A percentile compares a stretch with the other conserved stretches of the same genome.
Conservation (phyloP, 1,140 invertebrate genomes). For the Drosophila ananassae region DNA sequence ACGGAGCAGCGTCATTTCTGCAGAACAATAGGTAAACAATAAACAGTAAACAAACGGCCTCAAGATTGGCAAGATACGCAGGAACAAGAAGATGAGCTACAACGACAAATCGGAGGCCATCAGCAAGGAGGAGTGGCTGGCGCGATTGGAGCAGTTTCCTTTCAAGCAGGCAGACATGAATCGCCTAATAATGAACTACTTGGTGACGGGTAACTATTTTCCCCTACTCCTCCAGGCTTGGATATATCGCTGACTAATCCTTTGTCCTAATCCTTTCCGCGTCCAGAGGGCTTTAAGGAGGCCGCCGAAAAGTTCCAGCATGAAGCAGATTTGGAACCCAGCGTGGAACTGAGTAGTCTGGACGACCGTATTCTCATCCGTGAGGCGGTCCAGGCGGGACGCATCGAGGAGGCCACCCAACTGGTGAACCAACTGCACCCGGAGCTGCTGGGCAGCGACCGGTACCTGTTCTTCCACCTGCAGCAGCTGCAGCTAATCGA, state of each 20-base stretch:
- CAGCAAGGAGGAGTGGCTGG: slow-evolving; percentile 88
- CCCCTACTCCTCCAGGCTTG: not conserved
- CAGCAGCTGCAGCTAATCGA: slow-evolving; percentile 98
- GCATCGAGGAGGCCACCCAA: slow-evolving; percentile 96
- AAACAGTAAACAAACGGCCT: slow-evolving; percentile 58
- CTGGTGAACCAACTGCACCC: slow-evolving; percentile 98
- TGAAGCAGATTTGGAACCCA: slow-evolving; percentile 95
- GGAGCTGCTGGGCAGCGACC: slow-evolving; percentile 96
- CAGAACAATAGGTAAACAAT: slow-evolving; percentile 7
- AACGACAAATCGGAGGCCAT: slow-evolving; percentile 79
- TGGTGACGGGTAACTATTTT: slow-evolving; percentile 89
- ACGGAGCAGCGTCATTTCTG: not conserved
- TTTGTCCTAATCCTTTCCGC: not conserved
- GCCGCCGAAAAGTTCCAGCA: slow-evolving; percentile 98
- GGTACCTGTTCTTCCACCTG: slow-evolving; percentile 97
- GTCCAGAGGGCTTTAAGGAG: slow-evolving; percentile 97
- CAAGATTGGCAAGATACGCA: slow-evolving; percentile 89
- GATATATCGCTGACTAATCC: not conserved
- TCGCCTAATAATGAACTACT: slow-evolving; percentile 98
- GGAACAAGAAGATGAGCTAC: slow-evolving; percentile 86
- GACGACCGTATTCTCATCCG: slow-evolving; percentile 97
- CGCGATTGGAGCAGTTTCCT: slow-evolving; percentile 90
- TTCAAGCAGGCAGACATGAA: slow-evolving; percentile 97
- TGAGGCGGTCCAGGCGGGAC: slow-evolving; percentile 96
- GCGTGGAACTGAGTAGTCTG: slow-evolving; percentile 93